These are phyloP conservation scores for Myiotriccus ornatus DNA, from an alignment of 2,797 vertebrate species.

Conservation along the genomic window DNA sequence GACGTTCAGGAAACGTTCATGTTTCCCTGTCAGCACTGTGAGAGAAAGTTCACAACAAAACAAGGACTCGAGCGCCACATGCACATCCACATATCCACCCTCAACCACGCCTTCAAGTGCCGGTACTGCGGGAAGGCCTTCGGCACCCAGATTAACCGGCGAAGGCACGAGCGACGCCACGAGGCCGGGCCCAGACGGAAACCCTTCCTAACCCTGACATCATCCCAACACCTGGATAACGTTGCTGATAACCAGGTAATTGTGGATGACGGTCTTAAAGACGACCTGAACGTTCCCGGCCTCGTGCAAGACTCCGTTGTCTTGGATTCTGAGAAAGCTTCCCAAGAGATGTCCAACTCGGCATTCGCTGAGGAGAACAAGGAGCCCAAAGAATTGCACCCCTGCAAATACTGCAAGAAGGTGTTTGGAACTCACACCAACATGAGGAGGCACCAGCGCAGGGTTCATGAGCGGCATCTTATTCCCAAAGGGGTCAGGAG, in stretches of 20 bases:
- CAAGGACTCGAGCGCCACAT: slow-evolving; percentile 94
- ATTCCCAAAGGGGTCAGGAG: slow-evolving; percentile 94
- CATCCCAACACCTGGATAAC: slow-evolving; percentile 66
- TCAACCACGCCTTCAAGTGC: slow-evolving; percentile 89
- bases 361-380: slow-evolving; percentile 85
- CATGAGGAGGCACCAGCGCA: slow-evolving; percentile 94
- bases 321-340: slow-evolving; percentile 61
- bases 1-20: slow-evolving; percentile 81
- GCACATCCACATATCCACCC: slow-evolving; percentile 88
- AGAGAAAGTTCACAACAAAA: slow-evolving; percentile 92
- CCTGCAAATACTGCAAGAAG: slow-evolving; percentile 97
- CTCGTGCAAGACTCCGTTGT: slow-evolving; percentile 58
- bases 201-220: slow-evolving; percentile 44
- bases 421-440: slow-evolving; percentile 98
- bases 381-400: slow-evolving; percentile 90
- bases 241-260: slow-evolving; percentile 41
- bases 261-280: slow-evolving; percentile 66
- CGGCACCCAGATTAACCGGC: slow-evolving; percentile 92
- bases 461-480: slow-evolving; percentile 95
- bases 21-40: slow-evolving; percentile 93
- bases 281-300: slow-evolving; percentile 72
- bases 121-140: slow-evolving; percentile 94
- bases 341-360: slow-evolving; percentile 71
- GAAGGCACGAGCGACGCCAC: slow-evolving; percentile 93
- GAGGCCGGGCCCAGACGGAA: slow-evolving; percentile 89